Base-by-base conservation (phyloP, 2,797 vertebrate genomes). In the Sebastes steindachneri region DNA sequence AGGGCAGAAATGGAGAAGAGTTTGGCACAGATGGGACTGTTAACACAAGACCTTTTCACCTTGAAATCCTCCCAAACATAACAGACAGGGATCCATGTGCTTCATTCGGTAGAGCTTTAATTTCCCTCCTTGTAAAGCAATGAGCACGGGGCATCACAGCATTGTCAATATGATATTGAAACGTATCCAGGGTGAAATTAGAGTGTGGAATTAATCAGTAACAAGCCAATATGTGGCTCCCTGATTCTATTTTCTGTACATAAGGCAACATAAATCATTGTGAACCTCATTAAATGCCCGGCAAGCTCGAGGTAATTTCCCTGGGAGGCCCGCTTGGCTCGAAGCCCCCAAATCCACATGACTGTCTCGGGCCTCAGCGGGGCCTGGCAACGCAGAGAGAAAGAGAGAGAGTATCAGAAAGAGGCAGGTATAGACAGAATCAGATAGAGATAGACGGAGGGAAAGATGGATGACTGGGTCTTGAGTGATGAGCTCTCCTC, bases 231-330 rank as follows among this genome's bases (percentile, higher is more conserved):
- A 86, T 79, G 67, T 14, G 12, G 82, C 57, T 83, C 82, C 80
- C 73, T 84, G 75, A 89, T 92, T 92, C 86, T 85, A 91, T 92
- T 93, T 92, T 86, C 89, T 78, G 76, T 85, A 73, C 78, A 89
- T 91, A 81, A 70, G 76, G 90, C 74, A 74, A 80, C 90, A 93
- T 94, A 92, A 94, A 93, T 93, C 93, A 94, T 85, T 76, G 82
- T 74, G 88, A 89, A 86, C 84, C 83, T 93, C 89, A 93, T 91
- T 94, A 91, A 93, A 93, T 83, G 82, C 78, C 75, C 73, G 70
- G 86, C 84, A 73, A 89, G 92, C 81, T 89, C 4, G n/a, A 84
- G 89, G 87, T 91, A 89, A 94, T 93, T 88, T 88, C 80, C 78
- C 85, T 69, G 53, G 81, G 84, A 92, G 90, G 83, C 75, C 75